Base-by-base conservation (phyloP, 2,797 vertebrate genomes). In the Sebastes nivosus region DNA sequence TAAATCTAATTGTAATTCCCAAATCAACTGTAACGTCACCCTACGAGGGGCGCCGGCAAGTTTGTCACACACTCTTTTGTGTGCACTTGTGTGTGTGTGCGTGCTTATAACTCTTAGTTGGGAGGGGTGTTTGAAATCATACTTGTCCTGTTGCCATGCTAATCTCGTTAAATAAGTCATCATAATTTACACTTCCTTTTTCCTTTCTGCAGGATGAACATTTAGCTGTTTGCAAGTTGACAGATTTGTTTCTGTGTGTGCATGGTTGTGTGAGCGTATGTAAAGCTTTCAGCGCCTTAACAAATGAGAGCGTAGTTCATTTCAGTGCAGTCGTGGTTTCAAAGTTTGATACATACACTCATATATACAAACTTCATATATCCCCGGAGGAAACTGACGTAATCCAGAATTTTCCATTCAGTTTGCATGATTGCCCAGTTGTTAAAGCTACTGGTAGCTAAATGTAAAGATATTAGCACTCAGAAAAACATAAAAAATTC, bases 1-100 rank as follows among this genome's bases (percentile, higher is more conserved):
- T 96, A 96, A 95, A 91, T 96, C 94, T 95, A 89, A 93, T 93
- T 95, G 94, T 95, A 95, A 95, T 95, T 95, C 94, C 93, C 84
- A 75, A 92, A 93, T 93, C 93, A 88, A 93, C 90, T 92, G 90
- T 88, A 95, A 91, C 93, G 92, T 96, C 95, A 91, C 93, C 59
- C 81, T 1, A 1, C 16, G 81, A 82, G 86, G 92, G 88, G 85
- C 93, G 92, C 93, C 89, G 77, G 93, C 93, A 92, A 93, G 87
- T 82, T 91, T 94, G 63, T 73, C 92, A 89, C 90, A 90, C 91
- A 90, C 92, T 89, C 88, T 91, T 95, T 92, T 88, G 86, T 77
- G 78, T 84, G 84, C 72, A 30, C 14, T 24, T 71, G 66, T 81
- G 34, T 77, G 69, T 94, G 94, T 90, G 80, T 27, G 50, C 70